A percentile compares a stretch with the other conserved stretches of the same genome.
These are phyloP conservation scores for Larimichthys polyactis DNA, from an alignment of 2,113 vertebrate genomes.

Conservation along the genomic window DNA sequence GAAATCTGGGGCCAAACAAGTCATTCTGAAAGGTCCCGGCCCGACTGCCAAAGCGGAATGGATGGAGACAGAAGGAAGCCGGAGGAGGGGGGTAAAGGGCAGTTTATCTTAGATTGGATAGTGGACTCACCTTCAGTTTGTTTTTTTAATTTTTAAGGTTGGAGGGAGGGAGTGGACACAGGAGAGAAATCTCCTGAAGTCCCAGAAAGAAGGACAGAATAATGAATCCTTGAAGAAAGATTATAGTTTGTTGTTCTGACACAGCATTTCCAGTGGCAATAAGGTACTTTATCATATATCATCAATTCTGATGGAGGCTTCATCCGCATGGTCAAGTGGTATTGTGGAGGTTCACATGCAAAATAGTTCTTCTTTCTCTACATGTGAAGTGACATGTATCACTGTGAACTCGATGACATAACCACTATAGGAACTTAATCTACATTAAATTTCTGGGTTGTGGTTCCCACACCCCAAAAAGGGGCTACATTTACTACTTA, in stretches of 20 bases:
- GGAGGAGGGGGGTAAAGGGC: constrained; percentile 46
- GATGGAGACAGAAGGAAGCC: constrained; percentile 47
- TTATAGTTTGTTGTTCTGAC: not conserved
- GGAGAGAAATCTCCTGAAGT: not conserved
- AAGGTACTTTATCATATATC: not conserved
- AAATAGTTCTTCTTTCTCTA: too few species aligned
- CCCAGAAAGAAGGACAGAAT: not conserved
- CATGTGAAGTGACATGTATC: too few species aligned
- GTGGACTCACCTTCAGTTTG: constrained; percentile 62
- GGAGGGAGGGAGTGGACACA: not conserved
- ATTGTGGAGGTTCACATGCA: not conserved
- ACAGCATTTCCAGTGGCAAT: not conserved
- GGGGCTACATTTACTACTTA: not conserved
- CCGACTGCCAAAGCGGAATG: constrained; percentile 59
- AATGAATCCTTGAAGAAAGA: not conserved
- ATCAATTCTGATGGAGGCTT: not conserved
- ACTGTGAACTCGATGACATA: not conserved
- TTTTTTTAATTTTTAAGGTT: constrained; percentile 46
- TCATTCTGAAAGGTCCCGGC: constrained; percentile 65
- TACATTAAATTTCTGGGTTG: not conserved
- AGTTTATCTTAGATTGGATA: constrained; percentile 13
- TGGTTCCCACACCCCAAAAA: too few species aligned
- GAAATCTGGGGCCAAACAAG: constrained; percentile 69
- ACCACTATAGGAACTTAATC: not conserved
- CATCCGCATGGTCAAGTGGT: not conserved